A percentile compares a stretch with the other conserved stretches of the same genome.
Evolutionary conservation across 2,113 vertebrate species (phyloP).

Genomic region (Microcebus lehilahytsara): DNA sequence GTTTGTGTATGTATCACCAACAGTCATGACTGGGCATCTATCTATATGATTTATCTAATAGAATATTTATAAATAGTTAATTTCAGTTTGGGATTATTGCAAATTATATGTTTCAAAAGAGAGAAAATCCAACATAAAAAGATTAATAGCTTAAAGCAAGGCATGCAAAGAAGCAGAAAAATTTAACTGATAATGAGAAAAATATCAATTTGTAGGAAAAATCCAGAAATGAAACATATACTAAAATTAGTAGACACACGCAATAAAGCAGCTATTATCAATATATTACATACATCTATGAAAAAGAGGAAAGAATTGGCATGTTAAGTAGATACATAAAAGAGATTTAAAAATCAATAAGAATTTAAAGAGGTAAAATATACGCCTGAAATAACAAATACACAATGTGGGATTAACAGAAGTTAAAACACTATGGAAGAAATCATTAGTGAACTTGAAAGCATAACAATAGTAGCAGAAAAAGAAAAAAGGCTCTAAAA

Average conservation of each 20-base stretch:
- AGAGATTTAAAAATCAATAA: not conserved
- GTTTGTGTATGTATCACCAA: not conserved
- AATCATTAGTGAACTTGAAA: not conserved
- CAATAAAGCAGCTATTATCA: not conserved
- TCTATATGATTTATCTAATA: not conserved
- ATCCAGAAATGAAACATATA: not conserved
- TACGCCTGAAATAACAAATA: not conserved
- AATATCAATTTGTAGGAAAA: not conserved
- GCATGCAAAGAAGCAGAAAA: not conserved
- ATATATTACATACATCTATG: not conserved
- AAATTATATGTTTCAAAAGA: not conserved
- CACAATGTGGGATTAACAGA: not conserved
- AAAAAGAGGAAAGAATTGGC: not conserved
- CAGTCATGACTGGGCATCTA: not conserved
- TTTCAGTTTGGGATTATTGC: not conserved
- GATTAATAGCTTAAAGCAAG: not conserved
- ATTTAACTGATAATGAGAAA: not conserved
- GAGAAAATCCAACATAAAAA: not conserved
- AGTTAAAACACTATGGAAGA: not conserved
- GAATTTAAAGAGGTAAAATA: not conserved
- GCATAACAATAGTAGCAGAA: not conserved
- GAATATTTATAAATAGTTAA: not conserved
- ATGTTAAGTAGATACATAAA: not conserved
- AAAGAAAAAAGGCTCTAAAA: not conserved
- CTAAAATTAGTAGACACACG: not conserved